Base-by-base conservation (phyloP, 2,888 invertebrate genomes). In the Drosophila neonasuta region DNA sequence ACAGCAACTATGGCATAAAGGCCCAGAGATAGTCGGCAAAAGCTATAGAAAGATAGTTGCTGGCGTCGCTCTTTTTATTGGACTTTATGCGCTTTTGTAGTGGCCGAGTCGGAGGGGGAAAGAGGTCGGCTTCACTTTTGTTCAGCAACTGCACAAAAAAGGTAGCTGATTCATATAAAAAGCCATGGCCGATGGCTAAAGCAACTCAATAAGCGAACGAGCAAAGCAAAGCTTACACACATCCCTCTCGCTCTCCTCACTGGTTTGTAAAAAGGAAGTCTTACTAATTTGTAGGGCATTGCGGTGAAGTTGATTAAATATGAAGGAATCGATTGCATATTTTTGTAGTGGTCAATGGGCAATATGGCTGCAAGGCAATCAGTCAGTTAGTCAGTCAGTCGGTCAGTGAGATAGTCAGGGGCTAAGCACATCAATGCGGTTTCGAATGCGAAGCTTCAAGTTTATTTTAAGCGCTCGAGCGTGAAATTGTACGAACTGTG, bases 41-140 rank as follows among this genome's bases (percentile, higher is more conserved):
- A 78, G 70, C 74, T 68, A 76, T 81, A 79, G 86, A 86, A 74
- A 86, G 83, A 86, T 85, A 84, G 86, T 87, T 79, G 82, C 69
- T 76, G 82, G 75, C 85, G 71, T 74, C 82, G 80, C 69, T 76
- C 80, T 81, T 80, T 86, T 85, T 83, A 82, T 86, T 86, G 80
- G 85, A 81, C 82, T 83, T 81, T 84, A 86, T 86, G 85, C 86
- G 79, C 87, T 83, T 82, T 84, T 82, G 81, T 83, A 72, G 66
- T 65, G 54, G 24, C 6, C 24, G 1, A 6, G 6, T 24, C 6
- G 6, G 24, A 24, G 24, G 24, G 6, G 24, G 24, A 24, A 6
- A 1, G 24, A 24, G 24, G 24, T 24, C 24, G 39, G 67, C 44
- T 36, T 2, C 32, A 10, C 32, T 32, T 36, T 74, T 59, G 78